These are phyloP conservation scores for Archips xylosteana DNA, from an alignment of 2,888 invertebrate species.

Conservation along the genomic window DNA sequence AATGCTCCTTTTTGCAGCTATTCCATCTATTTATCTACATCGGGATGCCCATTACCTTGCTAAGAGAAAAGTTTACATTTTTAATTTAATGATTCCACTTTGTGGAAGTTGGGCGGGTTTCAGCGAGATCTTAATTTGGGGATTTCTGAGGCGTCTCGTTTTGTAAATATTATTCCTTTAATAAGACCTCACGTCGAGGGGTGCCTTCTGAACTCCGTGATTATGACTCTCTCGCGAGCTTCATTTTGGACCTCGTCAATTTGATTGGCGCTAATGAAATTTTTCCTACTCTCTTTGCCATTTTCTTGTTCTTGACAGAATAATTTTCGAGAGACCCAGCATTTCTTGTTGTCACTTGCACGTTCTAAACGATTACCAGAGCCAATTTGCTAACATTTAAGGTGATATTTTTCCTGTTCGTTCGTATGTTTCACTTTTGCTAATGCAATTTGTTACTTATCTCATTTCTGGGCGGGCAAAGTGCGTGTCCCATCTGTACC, in stretches of 20 bases:
- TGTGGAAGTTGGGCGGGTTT: conserved; percentile 86
- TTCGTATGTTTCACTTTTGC: conserved; percentile 81
- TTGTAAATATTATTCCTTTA: conserved; percentile 86
- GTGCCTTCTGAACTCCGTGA: conserved; percentile 83
- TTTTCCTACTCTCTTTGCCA: conserved; percentile 79
- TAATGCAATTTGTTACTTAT: conserved; percentile 83
- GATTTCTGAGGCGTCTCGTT: conserved; percentile 86
- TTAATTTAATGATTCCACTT: conserved; percentile 87
- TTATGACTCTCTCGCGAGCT: conserved; percentile 84
- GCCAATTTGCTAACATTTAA: conserved; percentile 72
- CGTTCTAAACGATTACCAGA: conserved; percentile 75
- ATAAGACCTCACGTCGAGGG: conserved; percentile 85
- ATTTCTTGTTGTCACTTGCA: conserved; percentile 74
- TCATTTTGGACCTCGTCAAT: conserved; percentile 85
- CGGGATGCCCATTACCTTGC: conserved; percentile 86
- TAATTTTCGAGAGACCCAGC: conserved; percentile 77
- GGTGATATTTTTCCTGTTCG: conserved; percentile 74
- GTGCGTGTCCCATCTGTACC: conserved; percentile 84
- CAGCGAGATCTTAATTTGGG: conserved; percentile 86
- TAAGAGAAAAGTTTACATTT: conserved; percentile 87
- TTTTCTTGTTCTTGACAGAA: conserved; percentile 84
- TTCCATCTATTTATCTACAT: conserved; percentile 86
- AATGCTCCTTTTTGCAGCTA: conserved; percentile 86
- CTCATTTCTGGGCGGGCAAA: conserved; percentile 68
- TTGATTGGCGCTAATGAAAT: conserved; percentile 86